Base-by-base conservation (phyloP, 2,797 vertebrate genomes). In the Octomys mimax region DNA sequence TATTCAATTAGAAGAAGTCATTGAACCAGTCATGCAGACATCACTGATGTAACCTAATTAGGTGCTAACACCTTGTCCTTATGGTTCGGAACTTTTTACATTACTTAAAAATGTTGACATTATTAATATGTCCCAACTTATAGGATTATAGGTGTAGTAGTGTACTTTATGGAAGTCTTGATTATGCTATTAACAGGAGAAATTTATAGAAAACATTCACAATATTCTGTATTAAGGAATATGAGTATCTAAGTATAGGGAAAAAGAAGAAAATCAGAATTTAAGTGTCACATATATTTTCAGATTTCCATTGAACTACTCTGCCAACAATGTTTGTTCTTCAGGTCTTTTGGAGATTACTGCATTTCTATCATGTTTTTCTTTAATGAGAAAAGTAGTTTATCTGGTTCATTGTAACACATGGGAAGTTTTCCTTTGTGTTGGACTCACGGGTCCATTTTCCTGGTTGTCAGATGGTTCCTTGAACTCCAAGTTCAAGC, bases 181-280 rank as follows among this genome's bases (percentile, higher is more conserved):
- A 57, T 91, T 73, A 54, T 49, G 14, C 24, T 87, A 16, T 75
- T 82, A 95, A 59, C 22, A 95, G 61, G 31, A 62, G n/a, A 52
- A 78, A 83, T 89, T 83, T 91, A 12, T 66, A 89, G 93, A 86
- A 90, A 81, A 19, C 46, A 68, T 75, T 89, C 59, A 39, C 77
- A 71, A 93, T 62, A 78, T 73, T 88, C 59, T 89, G 10, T 83
- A 36, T 80, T 68, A 13, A 71, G 73, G 61, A 92, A 68, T 2
- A 24, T 18, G 6, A 73, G 57, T 12, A 49, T 70, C 70, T 73
- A 36, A 52, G n/a, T n/a, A 54, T 31, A 49, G 49, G 66, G 9
- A 24, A 39, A 31, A 36, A 31, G 1, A 0, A 39, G 5, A 0
- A 73, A 59, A 64, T 33, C 68, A 90, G 70, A 70, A 42, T 10